These are phyloP conservation scores for Euplexia lucipara DNA, from an alignment of 2,888 invertebrate species.

Conservation along the genomic window DNA sequence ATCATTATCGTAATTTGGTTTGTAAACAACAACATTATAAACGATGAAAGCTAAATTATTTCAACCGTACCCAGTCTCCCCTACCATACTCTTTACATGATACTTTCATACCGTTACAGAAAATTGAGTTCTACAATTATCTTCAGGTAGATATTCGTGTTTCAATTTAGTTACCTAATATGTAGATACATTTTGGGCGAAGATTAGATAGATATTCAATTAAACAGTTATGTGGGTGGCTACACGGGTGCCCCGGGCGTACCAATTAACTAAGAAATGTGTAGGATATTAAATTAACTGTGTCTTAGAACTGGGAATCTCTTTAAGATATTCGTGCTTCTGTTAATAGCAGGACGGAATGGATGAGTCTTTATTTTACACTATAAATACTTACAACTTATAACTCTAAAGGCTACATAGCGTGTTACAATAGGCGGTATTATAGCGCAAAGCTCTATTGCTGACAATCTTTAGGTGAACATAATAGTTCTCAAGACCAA, in stretches of 20 bases:
- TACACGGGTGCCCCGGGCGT: slow-evolving; percentile 29
- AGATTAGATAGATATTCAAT: slow-evolving; percentile 59
- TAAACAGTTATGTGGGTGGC: slow-evolving; percentile 49
- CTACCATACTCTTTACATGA: too few relatives aligned
- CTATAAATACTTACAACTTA: too few relatives aligned
- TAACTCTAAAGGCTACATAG: too few relatives aligned
- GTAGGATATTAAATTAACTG: slow-evolving; percentile 55
- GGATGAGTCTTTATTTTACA: too few relatives aligned
- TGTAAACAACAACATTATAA: too few relatives aligned
- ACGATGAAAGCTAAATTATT: too few relatives aligned
- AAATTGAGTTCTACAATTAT: slow-evolving; percentile 6
- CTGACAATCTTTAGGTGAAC: too few relatives aligned
- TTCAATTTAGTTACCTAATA: slow-evolving; percentile 24
- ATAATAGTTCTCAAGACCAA: too few relatives aligned
- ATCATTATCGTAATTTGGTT: too few relatives aligned
- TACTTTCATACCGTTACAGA: not conserved
- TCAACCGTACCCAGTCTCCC: too few relatives aligned
- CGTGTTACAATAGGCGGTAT: too few relatives aligned
- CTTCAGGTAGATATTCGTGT: not conserved
- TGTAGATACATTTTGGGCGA: slow-evolving; percentile 41
- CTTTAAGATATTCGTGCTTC: slow-evolving; percentile 21
- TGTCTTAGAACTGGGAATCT: slow-evolving; percentile 34
- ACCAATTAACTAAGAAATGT: slow-evolving; percentile 61
- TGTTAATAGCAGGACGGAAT: slow-evolving; percentile 12
- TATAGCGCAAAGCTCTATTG: too few relatives aligned